These are phyloP conservation scores for Macrobrachium nipponense DNA, from an alignment of 1,140 invertebrate genomes.

Conservation along the genomic window DNA sequence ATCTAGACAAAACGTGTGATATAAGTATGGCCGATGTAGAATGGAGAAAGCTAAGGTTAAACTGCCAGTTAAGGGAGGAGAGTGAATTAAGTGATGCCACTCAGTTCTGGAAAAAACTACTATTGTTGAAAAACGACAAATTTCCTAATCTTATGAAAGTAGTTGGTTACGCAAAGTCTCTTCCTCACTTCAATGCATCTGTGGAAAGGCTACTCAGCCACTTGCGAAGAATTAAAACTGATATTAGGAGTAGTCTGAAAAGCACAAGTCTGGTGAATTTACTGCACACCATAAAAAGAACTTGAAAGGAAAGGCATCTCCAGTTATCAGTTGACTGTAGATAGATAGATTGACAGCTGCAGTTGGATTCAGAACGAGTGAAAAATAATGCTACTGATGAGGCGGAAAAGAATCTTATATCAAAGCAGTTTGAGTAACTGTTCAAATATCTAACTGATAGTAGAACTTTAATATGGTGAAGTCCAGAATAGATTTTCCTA, in stretches of 20 bases:
- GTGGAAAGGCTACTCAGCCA: slow-evolving; percentile 23
- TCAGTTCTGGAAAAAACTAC: slow-evolving; percentile 33
- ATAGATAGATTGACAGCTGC: background rate
- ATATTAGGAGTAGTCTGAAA: slow-evolving; percentile 34
- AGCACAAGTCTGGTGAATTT: slow-evolving; percentile 7
- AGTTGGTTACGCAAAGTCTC: slow-evolving; percentile 16
- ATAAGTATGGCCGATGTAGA: slow-evolving; percentile 15
- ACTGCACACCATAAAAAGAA: slow-evolving; percentile 29
- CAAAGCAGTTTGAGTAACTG: slow-evolving; percentile 27
- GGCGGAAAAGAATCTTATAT: background rate
- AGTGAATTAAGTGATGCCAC: background rate
- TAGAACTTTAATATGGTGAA: background rate
- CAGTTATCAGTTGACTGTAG: background rate
- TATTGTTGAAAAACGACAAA: slow-evolving; percentile 14
- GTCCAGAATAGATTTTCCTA: background rate
- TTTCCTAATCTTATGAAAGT: slow-evolving; percentile 37
- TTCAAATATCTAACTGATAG: background rate
- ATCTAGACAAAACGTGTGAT: slow-evolving; percentile 13
- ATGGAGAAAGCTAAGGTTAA: slow-evolving; percentile 22
- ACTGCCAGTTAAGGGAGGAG: slow-evolving; percentile 33
- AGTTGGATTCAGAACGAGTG: background rate
- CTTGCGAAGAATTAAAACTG: slow-evolving; percentile 30
- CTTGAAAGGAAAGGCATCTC: slow-evolving; percentile 13
- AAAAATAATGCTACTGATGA: slow-evolving; percentile 3
- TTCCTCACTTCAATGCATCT: slow-evolving; percentile 36